Conservation (phyloP, 1,140 invertebrate genomes). For the Tribolium madens region DNA sequence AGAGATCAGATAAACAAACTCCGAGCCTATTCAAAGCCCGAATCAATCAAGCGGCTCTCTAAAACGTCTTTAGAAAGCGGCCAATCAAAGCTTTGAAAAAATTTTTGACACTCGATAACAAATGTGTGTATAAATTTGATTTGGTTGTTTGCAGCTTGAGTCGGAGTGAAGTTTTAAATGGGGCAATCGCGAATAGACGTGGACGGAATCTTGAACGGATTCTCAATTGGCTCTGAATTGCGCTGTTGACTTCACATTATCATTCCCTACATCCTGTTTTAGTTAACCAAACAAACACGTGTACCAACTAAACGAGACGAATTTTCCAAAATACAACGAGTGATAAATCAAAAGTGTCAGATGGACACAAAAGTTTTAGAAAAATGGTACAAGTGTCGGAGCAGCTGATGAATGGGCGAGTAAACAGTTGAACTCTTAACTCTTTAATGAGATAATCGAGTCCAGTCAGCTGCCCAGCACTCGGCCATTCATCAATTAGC, state of each 20-base stretch:
- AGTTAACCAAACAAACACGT: conserved; percentile 23
- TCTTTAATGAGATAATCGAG: conserved; percentile 45
- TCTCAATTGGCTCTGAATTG: conserved; percentile 32
- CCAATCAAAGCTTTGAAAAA: conserved; percentile 40
- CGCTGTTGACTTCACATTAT: conserved; percentile 37
- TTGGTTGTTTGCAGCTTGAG: conserved; percentile 34
- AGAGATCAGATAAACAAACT: conserved; percentile 45
- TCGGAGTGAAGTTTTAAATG: conserved; percentile 37
- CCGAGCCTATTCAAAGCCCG: conserved; percentile 36
- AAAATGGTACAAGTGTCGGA: background rate
- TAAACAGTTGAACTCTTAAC: conserved; percentile 45
- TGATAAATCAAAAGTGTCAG: conserved; percentile 20
- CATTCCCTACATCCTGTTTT: conserved; percentile 32
- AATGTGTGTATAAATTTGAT: conserved; percentile 33
- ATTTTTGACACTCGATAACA: conserved; percentile 21
- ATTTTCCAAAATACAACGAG: background rate
- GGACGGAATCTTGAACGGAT: conserved; percentile 22
- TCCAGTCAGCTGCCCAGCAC: conserved; percentile 39
- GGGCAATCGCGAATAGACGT: conserved; percentile 38
- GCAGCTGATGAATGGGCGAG: conserved; percentile 44
- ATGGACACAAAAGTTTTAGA: background rate
- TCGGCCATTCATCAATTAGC: background rate
- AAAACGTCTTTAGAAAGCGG: conserved; percentile 45
- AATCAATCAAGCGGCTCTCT: conserved; percentile 40
- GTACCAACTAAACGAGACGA: background rate